Evolutionary conservation across 2,888 invertebrate genomes (phyloP).

Genomic region (Nasonia oneida): DNA sequence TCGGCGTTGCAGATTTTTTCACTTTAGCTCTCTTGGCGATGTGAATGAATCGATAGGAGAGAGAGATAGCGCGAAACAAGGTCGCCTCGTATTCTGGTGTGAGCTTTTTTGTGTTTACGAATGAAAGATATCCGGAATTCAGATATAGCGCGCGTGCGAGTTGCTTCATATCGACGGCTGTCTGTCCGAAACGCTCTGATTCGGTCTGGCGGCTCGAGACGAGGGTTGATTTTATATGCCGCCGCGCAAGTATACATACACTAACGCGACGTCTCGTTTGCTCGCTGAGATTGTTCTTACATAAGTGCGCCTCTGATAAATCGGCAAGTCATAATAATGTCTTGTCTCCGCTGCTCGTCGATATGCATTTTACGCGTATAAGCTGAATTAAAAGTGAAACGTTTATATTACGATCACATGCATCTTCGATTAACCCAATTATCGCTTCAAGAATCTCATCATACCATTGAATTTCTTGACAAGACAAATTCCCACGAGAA

Average conservation of each 20-base stretch:
- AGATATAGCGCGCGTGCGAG: not conserved
- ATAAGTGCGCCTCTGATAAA: not conserved
- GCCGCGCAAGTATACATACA: not conserved
- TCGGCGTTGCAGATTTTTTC: not conserved
- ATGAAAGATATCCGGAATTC: not conserved
- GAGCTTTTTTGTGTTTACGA: not conserved
- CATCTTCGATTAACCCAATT: too few relatives aligned
- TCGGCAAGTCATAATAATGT: not conserved
- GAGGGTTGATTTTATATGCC: not conserved
- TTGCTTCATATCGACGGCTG: not conserved
- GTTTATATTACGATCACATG: too few relatives aligned
- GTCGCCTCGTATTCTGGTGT: not conserved
- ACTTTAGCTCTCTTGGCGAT: not conserved
- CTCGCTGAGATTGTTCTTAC: not conserved
- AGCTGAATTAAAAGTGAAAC: too few relatives aligned
- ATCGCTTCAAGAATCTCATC: too few relatives aligned
- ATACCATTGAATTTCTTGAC: too few relatives aligned
- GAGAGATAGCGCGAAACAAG: not conserved
- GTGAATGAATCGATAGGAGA: conserved; percentile 2
- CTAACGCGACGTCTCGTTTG: not conserved
- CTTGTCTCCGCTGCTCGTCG: not conserved
- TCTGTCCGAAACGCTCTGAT: not conserved
- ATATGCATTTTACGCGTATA: not conserved
- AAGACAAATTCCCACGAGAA: too few relatives aligned
- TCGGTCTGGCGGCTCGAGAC: not conserved